Evolutionary conservation across 2,113 vertebrate species (phyloP), one percentile per base, ranked within the genome.

Genomic region (Leptobrachium ailaonicum): DNA sequence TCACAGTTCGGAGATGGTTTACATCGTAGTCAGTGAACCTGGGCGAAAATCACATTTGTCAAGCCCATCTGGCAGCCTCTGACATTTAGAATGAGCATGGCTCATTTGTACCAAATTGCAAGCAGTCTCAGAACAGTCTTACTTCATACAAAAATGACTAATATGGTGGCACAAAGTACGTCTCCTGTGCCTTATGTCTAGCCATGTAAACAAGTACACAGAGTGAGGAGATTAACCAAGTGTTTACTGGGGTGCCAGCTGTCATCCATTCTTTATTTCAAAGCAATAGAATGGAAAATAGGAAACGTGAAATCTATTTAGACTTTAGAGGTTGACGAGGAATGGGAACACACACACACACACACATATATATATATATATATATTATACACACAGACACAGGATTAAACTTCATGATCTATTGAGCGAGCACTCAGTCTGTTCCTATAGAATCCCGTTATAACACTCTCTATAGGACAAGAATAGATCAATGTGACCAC

Each of bases 51-150:
- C 79, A 69, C 71, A 81, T 81, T 81, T 81, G 79, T 81, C 79
- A 81, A 69, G 79, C 53, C 71, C 79, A 81, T 81, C 79, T 81
- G 79, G 79, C 79, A 74, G 79, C 71, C 79, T 62, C 79, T 81
- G 79, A 81, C 79, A 75, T 81, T 66, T 81, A 68, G 66, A 81
- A 74, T 74, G 72, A 81, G 72, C 72, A 81, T 50, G 79, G 71
- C 71, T 81, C 79, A 81, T 81, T 81, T 81, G 79, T 81, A 74
- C 79, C 79, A 81, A 81, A 81, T 81, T 81, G 79, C 71, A 81
- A 74, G 71, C 79, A 81, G 79, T 73, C 79, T 68, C 79, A 41
- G 42, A 81, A 69, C 79, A 81, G 64, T 13, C 79, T 75, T 73
- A 81, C 71, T 75, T 68, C 79, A 81, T 75, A 81, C 79, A 69